Conservation (phyloP, 2,113 vertebrate genomes). For the Gulo gulo region DNA sequence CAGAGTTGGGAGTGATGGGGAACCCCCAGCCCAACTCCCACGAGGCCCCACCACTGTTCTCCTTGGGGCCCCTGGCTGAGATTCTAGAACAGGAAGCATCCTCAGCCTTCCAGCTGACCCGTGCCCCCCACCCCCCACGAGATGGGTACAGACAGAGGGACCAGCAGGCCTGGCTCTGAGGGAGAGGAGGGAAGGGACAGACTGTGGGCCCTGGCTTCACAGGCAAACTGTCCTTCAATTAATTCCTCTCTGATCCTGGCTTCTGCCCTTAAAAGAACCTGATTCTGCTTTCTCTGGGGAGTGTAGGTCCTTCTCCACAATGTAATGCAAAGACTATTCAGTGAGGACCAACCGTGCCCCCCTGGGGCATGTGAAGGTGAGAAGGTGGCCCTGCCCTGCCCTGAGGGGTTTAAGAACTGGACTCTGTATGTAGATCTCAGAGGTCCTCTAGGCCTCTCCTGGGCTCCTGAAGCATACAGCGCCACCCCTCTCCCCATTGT, state of each 20-base stretch:
- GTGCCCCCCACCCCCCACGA: neutral
- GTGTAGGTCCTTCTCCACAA: neutral
- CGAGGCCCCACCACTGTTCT: neutral
- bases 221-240: neutral
- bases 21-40: neutral
- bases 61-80: neutral
- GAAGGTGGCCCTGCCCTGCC: neutral
- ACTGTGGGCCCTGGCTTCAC: neutral
- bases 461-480: neutral
- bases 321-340: neutral
- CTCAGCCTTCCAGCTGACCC: neutral
- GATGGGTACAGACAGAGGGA: too few species aligned
- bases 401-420: fast-evolving
- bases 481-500: neutral
- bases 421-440: neutral
- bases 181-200: too few species aligned
- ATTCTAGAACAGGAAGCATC: neutral
- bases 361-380: neutral
- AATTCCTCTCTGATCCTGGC: neutral
- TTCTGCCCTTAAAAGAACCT: neutral
- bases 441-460: neutral
- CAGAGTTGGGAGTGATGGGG: neutral
- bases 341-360: neutral
- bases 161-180: neutral
- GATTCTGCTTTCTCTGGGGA: neutral